These are phyloP conservation scores for Crocidura indochinensis DNA, from an alignment of 2,797 vertebrate genomes.

Conservation along the genomic window DNA sequence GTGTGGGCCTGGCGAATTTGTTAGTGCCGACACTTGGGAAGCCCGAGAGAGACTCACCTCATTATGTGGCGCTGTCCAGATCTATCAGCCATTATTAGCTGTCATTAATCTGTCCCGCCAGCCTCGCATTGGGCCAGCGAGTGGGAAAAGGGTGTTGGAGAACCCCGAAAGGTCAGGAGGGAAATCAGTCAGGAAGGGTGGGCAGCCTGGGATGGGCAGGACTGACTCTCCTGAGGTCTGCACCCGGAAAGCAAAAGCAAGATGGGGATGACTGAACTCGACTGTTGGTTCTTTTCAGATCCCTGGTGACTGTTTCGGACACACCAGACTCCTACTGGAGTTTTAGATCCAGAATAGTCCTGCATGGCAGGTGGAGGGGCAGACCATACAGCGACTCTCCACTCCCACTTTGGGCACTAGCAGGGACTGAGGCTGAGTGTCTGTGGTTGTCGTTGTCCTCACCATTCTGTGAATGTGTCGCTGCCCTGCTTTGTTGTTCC, in stretches of 20 bases:
- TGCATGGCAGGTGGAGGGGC: too few species aligned
- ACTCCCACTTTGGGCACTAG: too few species aligned
- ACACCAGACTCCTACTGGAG: too few species aligned
- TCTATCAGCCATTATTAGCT: slow-evolving; percentile 99
- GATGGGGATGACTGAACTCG: too few species aligned
- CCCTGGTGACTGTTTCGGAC: too few species aligned
- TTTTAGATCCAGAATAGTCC: too few species aligned
- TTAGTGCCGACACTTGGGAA: slow-evolving; percentile 99
- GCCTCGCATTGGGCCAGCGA: slow-evolving; percentile 89
- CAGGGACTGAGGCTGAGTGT: too few species aligned
- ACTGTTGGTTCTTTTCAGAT: too few species aligned
- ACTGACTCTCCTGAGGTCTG: neutral
- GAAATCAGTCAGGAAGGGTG: slow-evolving; percentile 89
- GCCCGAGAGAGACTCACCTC: slow-evolving; percentile 98
- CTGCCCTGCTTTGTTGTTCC: too few species aligned
- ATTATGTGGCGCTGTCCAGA: slow-evolving; percentile 99
- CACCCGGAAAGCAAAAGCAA: neutral
- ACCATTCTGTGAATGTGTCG: too few species aligned
- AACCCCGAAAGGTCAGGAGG: slow-evolving; percentile 91
- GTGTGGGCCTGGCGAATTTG: slow-evolving; percentile 96
- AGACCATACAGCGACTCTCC: too few species aligned
- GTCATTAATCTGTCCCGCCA: slow-evolving; percentile 99
- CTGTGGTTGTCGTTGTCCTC: too few species aligned
- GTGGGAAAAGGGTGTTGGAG: slow-evolving; percentile 91
- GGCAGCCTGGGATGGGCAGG: slow-evolving; percentile 79